Percentiles rank a stretch among this genome's conserved stretches.
phyloP scores from a whole-genome alignment of 2,888 invertebrate species.

The Entomobrya proxima region DNA sequence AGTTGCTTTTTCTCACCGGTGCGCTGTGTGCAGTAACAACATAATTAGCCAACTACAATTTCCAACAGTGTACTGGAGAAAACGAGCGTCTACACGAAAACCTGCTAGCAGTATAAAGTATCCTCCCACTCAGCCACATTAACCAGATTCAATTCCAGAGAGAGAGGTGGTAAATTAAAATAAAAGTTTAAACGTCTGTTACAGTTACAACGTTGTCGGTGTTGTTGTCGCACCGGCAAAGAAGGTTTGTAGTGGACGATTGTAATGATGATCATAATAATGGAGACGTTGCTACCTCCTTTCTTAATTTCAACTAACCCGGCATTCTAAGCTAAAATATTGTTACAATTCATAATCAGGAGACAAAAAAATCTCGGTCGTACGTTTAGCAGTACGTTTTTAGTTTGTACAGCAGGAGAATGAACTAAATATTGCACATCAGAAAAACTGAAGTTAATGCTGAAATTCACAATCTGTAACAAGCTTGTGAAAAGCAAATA shows the following conservation, averaged over 20 bases:
- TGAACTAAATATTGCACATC: too few relatives aligned
- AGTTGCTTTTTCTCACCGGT: conserved; percentile 3
- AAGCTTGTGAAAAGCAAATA: too few relatives aligned
- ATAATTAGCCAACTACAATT: conserved; percentile 33
- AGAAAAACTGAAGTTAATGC: too few relatives aligned
- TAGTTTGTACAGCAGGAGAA: too few relatives aligned
- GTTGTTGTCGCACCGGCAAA: background rate
- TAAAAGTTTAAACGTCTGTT: conserved; percentile 3
- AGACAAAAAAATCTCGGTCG: too few relatives aligned
- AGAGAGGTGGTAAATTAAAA: conserved; percentile 9
- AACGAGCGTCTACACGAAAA: background rate
- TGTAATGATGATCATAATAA: background rate
- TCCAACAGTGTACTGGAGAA: background rate
- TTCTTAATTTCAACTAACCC: conserved; percentile 21
- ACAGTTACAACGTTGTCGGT: background rate
- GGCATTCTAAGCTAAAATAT: too few relatives aligned
- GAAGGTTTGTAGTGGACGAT: conserved; percentile 7
- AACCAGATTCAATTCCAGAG: conserved; percentile 2
- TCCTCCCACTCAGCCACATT: background rate
- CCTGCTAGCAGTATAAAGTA: background rate
- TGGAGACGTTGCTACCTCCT: background rate
- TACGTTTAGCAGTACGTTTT: too few relatives aligned
- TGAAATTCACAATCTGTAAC: too few relatives aligned
- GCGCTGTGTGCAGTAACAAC: conserved; percentile 4
- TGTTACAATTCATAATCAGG: too few relatives aligned